Base-by-base conservation (phyloP, 2,888 invertebrate species). In the Rhabditoides inermis region DNA sequence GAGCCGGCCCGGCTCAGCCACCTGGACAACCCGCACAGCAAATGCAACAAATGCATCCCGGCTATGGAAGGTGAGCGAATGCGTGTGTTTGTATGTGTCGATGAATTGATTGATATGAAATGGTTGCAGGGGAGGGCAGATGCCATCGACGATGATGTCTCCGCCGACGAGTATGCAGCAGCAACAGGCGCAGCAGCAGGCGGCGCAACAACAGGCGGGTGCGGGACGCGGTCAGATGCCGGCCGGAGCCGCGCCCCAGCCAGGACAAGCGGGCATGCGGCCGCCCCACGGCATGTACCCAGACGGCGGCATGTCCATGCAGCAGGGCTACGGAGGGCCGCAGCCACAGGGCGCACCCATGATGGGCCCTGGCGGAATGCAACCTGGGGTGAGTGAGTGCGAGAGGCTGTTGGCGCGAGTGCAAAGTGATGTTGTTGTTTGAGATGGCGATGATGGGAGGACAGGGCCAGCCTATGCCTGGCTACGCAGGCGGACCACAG, bases 141-240 rank as follows among this genome's bases (percentile, higher is more conserved):
- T 51, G 28, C 51, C 57, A 15, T 28, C 18, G 35, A 51, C 60
- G 15, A 63, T 63, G 59, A 57, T 63, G 59, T 63, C 63, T 1
- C 63, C 63, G 2, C 63, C 63, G 22, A 55, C 44, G 26, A 12
- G 37, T 10, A 58, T 59, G 54, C n/a, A n/a, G n/a, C n/a, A n/a
- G n/a, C 56, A 45, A 49, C 49, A 28, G 51, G 51, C 23, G 45
- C 45, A 25, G 26, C 28, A 51, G 53, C 45, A 47, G 57, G 48
- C 51, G 57, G 23, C 46, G 28, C 56, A 56, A 20, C 48, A 39
- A 49, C 51, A 49, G 12, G 51, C 51, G n/a, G 22, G 48, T 12
- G 47, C 49, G 10, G 45, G 37, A 5, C 44, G 52, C 7, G 56
- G 49, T 36, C 50, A 40, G 6, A 59, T 62, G 59, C 55, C 57